phyloP scores from a whole-genome alignment of 2,113 vertebrate species.

The Siniperca knerii region DNA sequence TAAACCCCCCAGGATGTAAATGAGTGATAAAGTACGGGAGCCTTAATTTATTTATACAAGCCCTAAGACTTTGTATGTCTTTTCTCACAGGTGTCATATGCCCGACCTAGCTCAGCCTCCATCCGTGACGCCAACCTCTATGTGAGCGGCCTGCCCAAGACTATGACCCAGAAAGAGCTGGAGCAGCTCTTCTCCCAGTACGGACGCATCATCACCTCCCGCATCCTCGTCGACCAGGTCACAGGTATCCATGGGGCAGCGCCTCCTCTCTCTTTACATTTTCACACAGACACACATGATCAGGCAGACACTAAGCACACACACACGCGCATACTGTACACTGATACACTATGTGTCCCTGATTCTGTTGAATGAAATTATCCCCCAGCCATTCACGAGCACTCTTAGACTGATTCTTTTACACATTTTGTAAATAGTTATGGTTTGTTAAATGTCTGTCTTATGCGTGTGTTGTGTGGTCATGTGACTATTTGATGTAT shows the following conservation, averaged over 20 bases:
- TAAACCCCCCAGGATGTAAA: constrained; percentile 8
- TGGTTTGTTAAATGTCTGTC: neutral
- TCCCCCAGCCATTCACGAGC: neutral
- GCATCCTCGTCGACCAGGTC: constrained; percentile 99
- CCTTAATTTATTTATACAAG: constrained; percentile 16
- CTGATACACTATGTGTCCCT: neutral
- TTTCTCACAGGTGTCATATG: constrained; percentile 92
- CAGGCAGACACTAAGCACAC: neutral
- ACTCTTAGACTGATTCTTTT: neutral
- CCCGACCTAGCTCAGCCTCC: constrained; percentile 98
- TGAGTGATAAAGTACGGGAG: constrained; percentile 10
- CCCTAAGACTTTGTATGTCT: constrained; percentile 13
- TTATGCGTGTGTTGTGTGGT: neutral
- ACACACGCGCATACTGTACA: neutral
- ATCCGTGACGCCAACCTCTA: constrained; percentile 99
- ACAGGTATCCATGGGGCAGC: constrained; percentile 91
- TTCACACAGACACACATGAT: constrained; percentile 3
- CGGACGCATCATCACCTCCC: constrained; percentile 99
- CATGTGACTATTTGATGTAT: neutral
- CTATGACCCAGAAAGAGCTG: constrained; percentile 99
- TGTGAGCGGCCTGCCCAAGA: constrained; percentile 99
- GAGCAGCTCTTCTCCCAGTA: constrained; percentile 99
- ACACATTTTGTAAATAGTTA: neutral
- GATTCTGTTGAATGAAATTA: neutral
- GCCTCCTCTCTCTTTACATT: constrained; percentile 60